Conservation (phyloP, 2,113 vertebrate genomes). For the Setophaga coronata region DNA sequence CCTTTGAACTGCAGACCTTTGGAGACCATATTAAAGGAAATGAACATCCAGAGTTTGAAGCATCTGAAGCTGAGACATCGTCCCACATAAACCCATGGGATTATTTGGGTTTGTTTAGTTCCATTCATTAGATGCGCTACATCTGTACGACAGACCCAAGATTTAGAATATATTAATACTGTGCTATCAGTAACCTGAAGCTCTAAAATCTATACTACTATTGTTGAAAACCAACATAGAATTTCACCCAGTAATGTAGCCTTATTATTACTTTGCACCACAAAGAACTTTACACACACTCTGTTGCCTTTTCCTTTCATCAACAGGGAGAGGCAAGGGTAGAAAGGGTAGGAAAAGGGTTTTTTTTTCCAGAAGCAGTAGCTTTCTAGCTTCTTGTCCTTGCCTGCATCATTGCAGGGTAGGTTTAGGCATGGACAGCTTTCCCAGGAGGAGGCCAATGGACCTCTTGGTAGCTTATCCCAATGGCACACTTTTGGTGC, state of each 20-base stretch:
- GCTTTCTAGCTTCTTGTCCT: not conserved
- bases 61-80: not conserved
- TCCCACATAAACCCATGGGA: not conserved
- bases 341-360: not conserved
- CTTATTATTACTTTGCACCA: not conserved
- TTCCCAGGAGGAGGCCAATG: not conserved
- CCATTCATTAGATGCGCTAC: not conserved
- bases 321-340: not conserved
- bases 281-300: not conserved
- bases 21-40: conserved; percentile 13
- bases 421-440: not conserved
- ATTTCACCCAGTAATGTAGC: not conserved
- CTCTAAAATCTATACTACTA: not conserved
- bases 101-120: not conserved
- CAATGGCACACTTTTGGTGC: not conserved
- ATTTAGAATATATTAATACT: not conserved
- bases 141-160: not conserved
- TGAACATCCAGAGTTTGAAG: not conserved
- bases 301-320: not conserved
- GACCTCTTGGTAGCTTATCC: not conserved
- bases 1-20: conserved; percentile 12
- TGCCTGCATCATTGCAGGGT: not conserved
- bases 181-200: not conserved
- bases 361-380: not conserved
- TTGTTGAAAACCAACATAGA: not conserved